These are phyloP conservation scores for Lindbergichthys nudifrons DNA, from an alignment of 2,797 vertebrate genomes.

Conservation along the genomic window DNA sequence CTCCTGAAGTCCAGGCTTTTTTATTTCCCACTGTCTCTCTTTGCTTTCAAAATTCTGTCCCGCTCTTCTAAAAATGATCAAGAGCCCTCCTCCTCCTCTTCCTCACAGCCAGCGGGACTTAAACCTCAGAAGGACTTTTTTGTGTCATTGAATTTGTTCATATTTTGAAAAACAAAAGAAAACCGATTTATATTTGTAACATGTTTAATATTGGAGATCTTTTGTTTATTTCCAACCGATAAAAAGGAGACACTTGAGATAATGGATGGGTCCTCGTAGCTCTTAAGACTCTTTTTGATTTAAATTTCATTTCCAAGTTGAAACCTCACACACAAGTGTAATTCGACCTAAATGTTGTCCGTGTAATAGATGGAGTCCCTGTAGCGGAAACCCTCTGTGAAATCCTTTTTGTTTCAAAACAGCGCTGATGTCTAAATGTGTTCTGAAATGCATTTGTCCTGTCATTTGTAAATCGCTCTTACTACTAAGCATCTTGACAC, in stretches of 20 bases:
- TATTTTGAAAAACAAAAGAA: slow-evolving; percentile 79
- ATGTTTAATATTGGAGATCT: slow-evolving; percentile 76
- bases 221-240: slow-evolving; percentile 49
- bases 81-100: slow-evolving; percentile 10
- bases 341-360: slow-evolving; percentile 28
- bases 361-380: slow-evolving; percentile 31
- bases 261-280: slow-evolving; percentile 67
- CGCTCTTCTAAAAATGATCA: slow-evolving; percentile 42
- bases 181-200: slow-evolving; percentile 89
- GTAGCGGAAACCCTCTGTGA: slow-evolving; percentile 31
- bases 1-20: slow-evolving; percentile 72
- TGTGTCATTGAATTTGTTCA: slow-evolving; percentile 78
- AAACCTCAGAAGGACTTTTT: slow-evolving; percentile 73
- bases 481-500: slow-evolving; percentile 23
- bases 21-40: slow-evolving; percentile 46
- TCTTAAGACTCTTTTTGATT: slow-evolving; percentile 73
- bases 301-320: slow-evolving; percentile 34
- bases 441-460: not conserved
- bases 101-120: slow-evolving; percentile 64
- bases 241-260: slow-evolving; percentile 57
- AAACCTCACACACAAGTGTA: slow-evolving; percentile 42
- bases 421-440: not conserved
- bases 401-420: slow-evolving; percentile 20
- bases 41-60: slow-evolving; percentile 60
- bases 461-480: slow-evolving; percentile 51